Base-by-base conservation (phyloP, 2,888 invertebrate genomes). In the Cosmorhoe ocellata region DNA sequence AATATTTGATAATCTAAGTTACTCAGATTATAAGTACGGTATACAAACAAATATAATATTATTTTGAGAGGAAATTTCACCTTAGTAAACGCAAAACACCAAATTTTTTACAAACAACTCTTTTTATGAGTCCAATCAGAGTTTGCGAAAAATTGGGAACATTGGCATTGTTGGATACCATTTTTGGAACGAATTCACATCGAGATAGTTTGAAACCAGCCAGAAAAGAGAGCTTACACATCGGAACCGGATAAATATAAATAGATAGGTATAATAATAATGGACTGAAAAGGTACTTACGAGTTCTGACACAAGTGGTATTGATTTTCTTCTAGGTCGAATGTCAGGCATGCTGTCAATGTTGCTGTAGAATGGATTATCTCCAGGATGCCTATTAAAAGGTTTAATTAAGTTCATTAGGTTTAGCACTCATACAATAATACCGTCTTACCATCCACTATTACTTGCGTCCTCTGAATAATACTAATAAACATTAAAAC, bases 301-400 rank as follows among this genome's bases (percentile, higher is more conserved):
- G 95, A 99, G 93, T 91, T 99, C 99, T 56, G 99, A 99, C 73
- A 99, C 99, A 76, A 99, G 93, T 26, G 99, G 98, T 77, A 99
- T 98, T 43, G 98, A 98, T 91, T 99, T 99, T 79, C 98, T 93
- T 74, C 98, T 93, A 45, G 98, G 98, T 76, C 98, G 94, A 86
- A 99, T 99, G 85, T 99, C 99, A 41, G 99, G 99, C 97, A 98
- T 99, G 79, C 99, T 99, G 93, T 99, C 99, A 91, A 99, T 99
- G 87, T 98, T 98, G 88, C 98, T 98, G 93, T 99, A 99, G 92
- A 99, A 99, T 7, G 99, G 98, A 91, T 99, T 99, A 90, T 98
- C 97, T 65, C 97, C 96, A 12, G 97, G 96, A 77, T 97, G 97
- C 66, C 95, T 95, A 91, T 53, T 65, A 69, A 49, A 36, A 58